These are phyloP conservation scores for Nyctibius bracteatus DNA, from an alignment of 2,113 vertebrate species.

Conservation along the genomic window DNA sequence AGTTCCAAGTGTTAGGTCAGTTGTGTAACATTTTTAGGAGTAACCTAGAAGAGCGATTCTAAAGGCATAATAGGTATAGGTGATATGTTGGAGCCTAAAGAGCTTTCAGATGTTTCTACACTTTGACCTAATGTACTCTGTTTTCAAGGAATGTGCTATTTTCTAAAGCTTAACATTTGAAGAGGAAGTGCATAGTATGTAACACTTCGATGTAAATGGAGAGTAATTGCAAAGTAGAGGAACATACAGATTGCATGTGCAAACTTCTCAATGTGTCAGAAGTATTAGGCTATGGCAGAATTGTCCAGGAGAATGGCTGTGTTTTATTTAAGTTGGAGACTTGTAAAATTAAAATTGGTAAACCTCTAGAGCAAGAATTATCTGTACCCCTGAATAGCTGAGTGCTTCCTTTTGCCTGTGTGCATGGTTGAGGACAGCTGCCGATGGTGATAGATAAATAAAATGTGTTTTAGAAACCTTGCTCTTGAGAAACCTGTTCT, in stretches of 20 bases:
- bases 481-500: neutral
- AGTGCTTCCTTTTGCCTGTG: fast-evolving
- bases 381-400: neutral
- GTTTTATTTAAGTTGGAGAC: neutral
- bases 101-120: neutral
- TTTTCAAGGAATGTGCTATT: neutral
- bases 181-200: neutral
- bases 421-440: neutral
- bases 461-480: neutral
- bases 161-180: neutral
- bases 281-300: neutral
- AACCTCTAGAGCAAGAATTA: neutral
- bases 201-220: neutral
- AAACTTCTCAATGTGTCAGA: neutral
- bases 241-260: neutral
- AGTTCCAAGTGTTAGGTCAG: neutral
- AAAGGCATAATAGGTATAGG: neutral
- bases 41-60: neutral
- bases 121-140: neutral
- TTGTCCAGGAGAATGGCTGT: neutral
- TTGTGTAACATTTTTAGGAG: neutral
- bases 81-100: neutral
- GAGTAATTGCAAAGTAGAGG: neutral
- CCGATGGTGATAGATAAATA: neutral
- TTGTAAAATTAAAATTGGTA: neutral